Evolutionary conservation across 2,888 invertebrate species (phyloP).

Genomic region (Cheilosia soror): DNA sequence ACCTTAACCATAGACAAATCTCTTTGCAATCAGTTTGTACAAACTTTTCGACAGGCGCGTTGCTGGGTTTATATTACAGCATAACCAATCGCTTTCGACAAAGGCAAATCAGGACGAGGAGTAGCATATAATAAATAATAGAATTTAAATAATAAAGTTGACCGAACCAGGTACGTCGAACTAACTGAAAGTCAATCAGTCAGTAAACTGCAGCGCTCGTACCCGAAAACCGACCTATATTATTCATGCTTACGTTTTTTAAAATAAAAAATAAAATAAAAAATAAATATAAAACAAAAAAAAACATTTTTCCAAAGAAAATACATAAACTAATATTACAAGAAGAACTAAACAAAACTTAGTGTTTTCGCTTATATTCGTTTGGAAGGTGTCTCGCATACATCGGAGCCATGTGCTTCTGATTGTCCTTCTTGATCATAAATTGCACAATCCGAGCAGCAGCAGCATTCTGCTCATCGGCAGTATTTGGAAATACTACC

Average conservation of each 20-base stretch:
- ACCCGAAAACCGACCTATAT: neutral
- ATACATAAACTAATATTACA: constrained; percentile 12
- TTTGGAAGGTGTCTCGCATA: constrained; percentile 79
- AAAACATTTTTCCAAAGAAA: neutral
- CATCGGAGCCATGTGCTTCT: constrained; percentile 80
- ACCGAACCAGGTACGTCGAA: no score
- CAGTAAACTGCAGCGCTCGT: no score
- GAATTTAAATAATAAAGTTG: no score
- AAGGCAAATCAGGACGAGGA: no score
- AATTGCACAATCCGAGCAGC: constrained; percentile 81
- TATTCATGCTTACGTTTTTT: neutral
- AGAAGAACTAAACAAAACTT: neutral
- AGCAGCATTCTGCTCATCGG: constrained; percentile 79
- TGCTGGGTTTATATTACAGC: no score
- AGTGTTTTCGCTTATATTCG: constrained; percentile 67
- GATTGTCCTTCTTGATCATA: constrained; percentile 81
- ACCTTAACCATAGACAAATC: no score
- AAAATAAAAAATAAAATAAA: neutral
- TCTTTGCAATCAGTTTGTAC: no score
- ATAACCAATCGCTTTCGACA: no score
- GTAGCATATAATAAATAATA: no score
- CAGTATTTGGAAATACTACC: constrained; percentile 73
- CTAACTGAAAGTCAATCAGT: no score
- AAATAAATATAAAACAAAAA: constrained; percentile 8
- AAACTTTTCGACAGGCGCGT: no score